Percentiles rank a stretch among this genome's conserved stretches.
Evolutionary conservation across 2,888 invertebrate species (phyloP).

Genomic region (Drosophila rubida): DNA sequence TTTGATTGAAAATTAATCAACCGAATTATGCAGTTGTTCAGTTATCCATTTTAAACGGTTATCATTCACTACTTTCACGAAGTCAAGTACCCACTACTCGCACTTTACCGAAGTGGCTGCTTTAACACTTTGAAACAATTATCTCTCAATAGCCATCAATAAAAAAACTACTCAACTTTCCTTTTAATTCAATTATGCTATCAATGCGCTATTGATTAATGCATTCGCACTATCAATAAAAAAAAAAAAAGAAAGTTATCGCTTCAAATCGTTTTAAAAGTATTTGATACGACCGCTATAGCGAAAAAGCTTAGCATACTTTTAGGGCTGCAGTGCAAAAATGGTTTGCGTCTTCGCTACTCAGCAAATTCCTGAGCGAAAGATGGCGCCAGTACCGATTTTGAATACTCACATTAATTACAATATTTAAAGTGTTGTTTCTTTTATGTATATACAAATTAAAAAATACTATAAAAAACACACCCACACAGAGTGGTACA

Average conservation of each 20-base stretch:
- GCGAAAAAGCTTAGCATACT: neutral
- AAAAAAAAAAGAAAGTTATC: neutral
- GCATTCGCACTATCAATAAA: neutral
- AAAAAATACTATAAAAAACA: constrained; percentile 30
- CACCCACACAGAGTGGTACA: constrained; percentile 1
- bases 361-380: neutral
- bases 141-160: neutral
- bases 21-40: too few species aligned
- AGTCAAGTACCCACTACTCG: neutral
- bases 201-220: neutral
- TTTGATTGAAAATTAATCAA: neutral
- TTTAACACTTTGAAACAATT: constrained; percentile 1
- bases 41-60: too few species aligned
- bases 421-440: neutral
- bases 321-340: neutral
- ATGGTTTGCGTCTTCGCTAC: constrained; percentile 25
- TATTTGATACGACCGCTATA: neutral
- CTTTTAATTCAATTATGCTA: constrained; percentile 3
- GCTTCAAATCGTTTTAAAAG: neutral
- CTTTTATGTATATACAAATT: constrained; percentile 2
- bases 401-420: too few species aligned
- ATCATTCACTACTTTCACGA: too few species aligned
- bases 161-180: neutral
- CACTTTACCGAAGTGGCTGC: constrained; percentile 8
- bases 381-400: constrained; percentile 45